phyloP scores from a whole-genome alignment of 2,888 invertebrate species.

The Callyntrura guangdongensis region DNA sequence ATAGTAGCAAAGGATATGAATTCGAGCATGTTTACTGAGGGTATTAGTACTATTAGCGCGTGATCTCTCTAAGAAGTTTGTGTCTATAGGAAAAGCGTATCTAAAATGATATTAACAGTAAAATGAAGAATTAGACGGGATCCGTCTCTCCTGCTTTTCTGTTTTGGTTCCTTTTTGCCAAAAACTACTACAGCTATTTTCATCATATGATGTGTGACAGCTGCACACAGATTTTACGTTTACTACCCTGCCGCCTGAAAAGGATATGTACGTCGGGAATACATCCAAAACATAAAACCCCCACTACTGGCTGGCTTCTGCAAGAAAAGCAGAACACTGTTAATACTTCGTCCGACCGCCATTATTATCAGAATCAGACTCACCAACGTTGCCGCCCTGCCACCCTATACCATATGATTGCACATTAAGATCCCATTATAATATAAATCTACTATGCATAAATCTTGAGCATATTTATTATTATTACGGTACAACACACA shows the following conservation, averaged over 20 bases:
- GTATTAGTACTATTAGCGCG: slow-evolving; percentile 20
- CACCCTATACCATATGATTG: slow-evolving; percentile 44
- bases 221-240: slow-evolving; percentile 68
- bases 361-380: background rate
- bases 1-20: background rate
- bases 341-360: background rate
- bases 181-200: slow-evolving; percentile 72
- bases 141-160: background rate
- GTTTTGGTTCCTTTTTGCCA: slow-evolving; percentile 27
- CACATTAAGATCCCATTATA: slow-evolving; percentile 83
- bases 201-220: slow-evolving; percentile 80
- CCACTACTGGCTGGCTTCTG: background rate
- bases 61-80: background rate
- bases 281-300: background rate
- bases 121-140: slow-evolving; percentile 44
- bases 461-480: slow-evolving; percentile 50
- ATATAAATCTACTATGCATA: slow-evolving; percentile 72
- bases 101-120: slow-evolving; percentile 42
- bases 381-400: background rate
- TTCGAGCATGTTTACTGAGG: background rate
- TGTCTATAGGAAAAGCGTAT: background rate
- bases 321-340: background rate
- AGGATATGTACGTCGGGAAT: background rate
- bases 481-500: slow-evolving; percentile 21
- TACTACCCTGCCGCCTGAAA: slow-evolving; percentile 7